Evolutionary conservation across 2,797 vertebrate genomes (phyloP), one percentile per base, ranked within the genome.

Genomic region (Sebastolobus altivelis): DNA sequence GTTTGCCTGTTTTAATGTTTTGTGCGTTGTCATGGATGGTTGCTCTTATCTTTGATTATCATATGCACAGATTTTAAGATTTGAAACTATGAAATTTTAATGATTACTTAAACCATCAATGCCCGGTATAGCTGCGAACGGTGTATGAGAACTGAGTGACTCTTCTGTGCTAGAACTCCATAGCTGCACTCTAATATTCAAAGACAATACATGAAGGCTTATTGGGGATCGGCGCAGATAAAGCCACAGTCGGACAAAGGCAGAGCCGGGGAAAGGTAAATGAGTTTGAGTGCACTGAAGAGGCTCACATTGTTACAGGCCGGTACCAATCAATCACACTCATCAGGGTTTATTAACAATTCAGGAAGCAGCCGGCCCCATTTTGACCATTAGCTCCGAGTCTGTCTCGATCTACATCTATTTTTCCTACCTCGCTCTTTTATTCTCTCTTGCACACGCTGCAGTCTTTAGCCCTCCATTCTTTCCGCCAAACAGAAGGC

Each of bases 291-390:
- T 66, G 88, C 77, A 65, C 69, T 61, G 86, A 67, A 85, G 86
- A 90, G 91, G 71, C 72, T 80, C 71, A 18, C 82, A 88, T 88
- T 92, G 91, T 93, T 91, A 29, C 77, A 56, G 73, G 75, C 84
- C 84, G 9, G 82, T 35, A 29, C 88, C 77, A 83, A 93, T 93
- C 90, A 93, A 91, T 94, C 89, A 84, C 81, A 38, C 88, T 88
- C 92, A 91, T 90, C 85, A 75, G 84, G 54, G 43, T 93, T 90
- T 91, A 90, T 94, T 94, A 93, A 93, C 88, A 85, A 91, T 93
- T 90, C 92, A 92, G 86, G 89, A 91, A 84, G 89, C 77, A 71
- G 88, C 65, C 85, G 3, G 38, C 31, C 72, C 77, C 88, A 63
- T 84, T 92, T 80, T 69, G 83, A 87, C 86, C 84, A 94, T 91